A percentile compares a stretch with the other conserved stretches of the same genome.
phyloP scores from a whole-genome alignment of 2,888 invertebrate genomes.

The Saturnia pavonia region DNA sequence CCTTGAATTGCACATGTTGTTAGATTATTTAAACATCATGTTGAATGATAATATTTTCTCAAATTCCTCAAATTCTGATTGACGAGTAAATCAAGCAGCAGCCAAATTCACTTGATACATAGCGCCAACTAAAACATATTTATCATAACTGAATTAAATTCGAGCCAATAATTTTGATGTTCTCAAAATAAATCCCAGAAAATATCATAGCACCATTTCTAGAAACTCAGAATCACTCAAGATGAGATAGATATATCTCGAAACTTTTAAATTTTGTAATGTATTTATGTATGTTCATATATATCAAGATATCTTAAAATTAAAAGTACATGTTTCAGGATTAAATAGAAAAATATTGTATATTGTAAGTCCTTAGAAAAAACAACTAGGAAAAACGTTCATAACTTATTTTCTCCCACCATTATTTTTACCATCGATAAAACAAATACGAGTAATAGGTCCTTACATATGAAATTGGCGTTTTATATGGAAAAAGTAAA shows the following conservation, averaged over 20 bases:
- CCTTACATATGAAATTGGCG: too few relatives aligned
- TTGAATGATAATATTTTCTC: constrained; percentile 1
- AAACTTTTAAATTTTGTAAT: neutral
- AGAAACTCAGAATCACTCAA: neutral
- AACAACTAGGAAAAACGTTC: too few relatives aligned
- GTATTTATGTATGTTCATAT: neutral
- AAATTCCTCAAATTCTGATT: neutral
- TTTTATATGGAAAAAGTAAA: too few relatives aligned
- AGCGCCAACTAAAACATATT: neutral
- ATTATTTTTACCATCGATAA: too few relatives aligned
- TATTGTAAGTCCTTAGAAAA: too few relatives aligned
- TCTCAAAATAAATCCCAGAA: neutral
- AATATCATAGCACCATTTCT: neutral
- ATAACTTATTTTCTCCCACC: too few relatives aligned
- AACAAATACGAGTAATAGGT: too few relatives aligned
- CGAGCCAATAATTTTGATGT: neutral
- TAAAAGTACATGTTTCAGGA: too few relatives aligned
- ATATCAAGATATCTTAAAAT: too few relatives aligned
- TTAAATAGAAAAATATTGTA: too few relatives aligned
- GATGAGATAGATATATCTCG: neutral
- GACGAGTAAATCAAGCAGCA: neutral
- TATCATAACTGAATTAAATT: neutral
- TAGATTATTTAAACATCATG: neutral
- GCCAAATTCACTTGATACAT: neutral
- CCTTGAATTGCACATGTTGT: neutral